Base-by-base conservation (phyloP, 2,888 invertebrate species). In the Ochropleura leucogaster region DNA sequence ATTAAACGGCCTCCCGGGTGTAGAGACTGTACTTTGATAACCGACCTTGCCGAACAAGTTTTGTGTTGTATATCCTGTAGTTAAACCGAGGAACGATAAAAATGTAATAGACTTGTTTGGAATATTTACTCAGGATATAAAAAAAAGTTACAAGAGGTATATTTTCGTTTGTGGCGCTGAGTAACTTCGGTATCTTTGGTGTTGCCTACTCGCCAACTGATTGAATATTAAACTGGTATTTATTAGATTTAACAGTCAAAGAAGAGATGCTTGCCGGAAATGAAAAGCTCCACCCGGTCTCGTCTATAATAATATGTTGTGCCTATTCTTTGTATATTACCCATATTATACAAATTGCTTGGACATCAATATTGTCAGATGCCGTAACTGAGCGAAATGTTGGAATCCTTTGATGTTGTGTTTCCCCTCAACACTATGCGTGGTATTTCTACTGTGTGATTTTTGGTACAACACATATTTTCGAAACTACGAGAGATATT, bases 1-100 rank as follows among this genome's bases (percentile, higher is more conserved):
- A 90, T 86, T 89, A 89, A 90, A 89, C 85, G 85, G 73, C 79
- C 78, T 74, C 81, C 55, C 77, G 77, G 69, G 83, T 83, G 67
- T 69, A 60, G 60, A 62, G 60, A 62, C 73, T 65, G 64, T 77
- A 74, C 86, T 85, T 78, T 82, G 77, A 80, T 74, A 77, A 77
- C 77, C 74, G 67, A 74, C 72, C 68, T 74, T 51, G 69, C 57
- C 75, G 67, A 72, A 75, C 74, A 66, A 78, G 68, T 71, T 74
- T 64, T 68, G 40, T 68, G 40, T 74, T 73, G 63, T 63, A 60
- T 72, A 75, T 79, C 69, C 60, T 63, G 40, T 55, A 67, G 68
- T 72, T 79, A 72, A 80, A 81, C 51, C 63, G 53, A 60, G 57
- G n/a, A 20, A 75, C 49, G 53, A 66, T 74, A 68, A 80, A 74